These are phyloP conservation scores for Sebastolobus alascanus DNA, from an alignment of 2,797 vertebrate species.

Conservation along the genomic window DNA sequence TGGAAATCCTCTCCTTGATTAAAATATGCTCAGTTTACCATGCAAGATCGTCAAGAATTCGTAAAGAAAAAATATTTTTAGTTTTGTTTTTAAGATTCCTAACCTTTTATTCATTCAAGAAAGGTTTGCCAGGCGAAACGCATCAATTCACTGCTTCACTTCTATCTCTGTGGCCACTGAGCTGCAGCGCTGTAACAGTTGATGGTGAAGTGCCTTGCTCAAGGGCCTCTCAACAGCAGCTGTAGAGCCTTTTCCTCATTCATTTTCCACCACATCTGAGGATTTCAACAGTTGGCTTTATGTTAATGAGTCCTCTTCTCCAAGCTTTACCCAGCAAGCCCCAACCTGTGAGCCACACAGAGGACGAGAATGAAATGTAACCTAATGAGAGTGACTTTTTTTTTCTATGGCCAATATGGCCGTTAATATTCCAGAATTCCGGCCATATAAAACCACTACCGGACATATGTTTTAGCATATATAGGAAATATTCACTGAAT, in stretches of 20 bases:
- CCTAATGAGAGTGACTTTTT: no score
- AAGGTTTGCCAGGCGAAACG: not conserved
- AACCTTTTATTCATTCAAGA: not conserved
- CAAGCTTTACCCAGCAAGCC: not conserved
- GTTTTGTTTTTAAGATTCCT: slow-evolving; percentile 1
- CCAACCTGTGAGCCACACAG: not conserved
- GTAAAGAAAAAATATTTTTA: not conserved
- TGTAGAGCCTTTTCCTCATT: slow-evolving; percentile 22
- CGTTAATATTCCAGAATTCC: no score
- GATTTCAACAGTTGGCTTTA: slow-evolving; percentile 18
- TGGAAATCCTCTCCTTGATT: slow-evolving; percentile 61
- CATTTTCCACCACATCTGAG: slow-evolving; percentile 13
- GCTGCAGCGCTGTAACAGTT: slow-evolving; percentile 8
- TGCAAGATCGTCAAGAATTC: slow-evolving; percentile 21
- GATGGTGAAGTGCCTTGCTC: slow-evolving; percentile 48
- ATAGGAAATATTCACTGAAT: no score
- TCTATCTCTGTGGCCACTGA: slow-evolving; percentile 11
- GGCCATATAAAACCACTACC: no score
- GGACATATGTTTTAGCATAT: no score
- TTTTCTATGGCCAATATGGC: no score
- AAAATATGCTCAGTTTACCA: slow-evolving; percentile 30
- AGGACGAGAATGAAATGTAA: not conserved
- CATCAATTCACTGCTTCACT: slow-evolving; percentile 9
- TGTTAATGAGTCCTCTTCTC: slow-evolving; percentile 1
- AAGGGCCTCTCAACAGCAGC: slow-evolving; percentile 27